Evolutionary conservation across 2,797 vertebrate genomes (phyloP), one percentile per base, ranked within the genome.

Genomic region (Urosaurus nigricauda): DNA sequence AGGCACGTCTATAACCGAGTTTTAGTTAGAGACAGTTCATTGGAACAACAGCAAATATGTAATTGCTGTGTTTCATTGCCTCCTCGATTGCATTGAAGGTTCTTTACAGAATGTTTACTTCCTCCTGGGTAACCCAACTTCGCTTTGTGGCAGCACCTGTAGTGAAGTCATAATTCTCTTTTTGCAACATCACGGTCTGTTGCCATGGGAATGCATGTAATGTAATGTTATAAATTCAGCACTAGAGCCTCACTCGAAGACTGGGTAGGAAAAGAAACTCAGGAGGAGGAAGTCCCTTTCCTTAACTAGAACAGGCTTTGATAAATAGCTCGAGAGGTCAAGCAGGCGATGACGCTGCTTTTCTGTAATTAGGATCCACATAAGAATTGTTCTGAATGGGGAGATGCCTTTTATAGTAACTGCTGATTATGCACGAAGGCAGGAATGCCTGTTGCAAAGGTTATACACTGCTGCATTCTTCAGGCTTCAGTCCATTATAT

Each of bases 121-220:
- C 87, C 80, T 83, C 71, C 71, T 83, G 80, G 17, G 35, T 74
- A 82, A 74, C 58, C 71, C 43, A 74, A 53, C 78, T 74, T 85
- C 37, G 75, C 81, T 80, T 85, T 82, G 71, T 82, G 71, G 84
- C 88, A 86, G 71, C 79, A 89, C 84, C 79, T 86, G 79, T 86
- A 86, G 70, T 75, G 71, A 86, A 86, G 78, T 82, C 84, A 89
- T 75, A 86, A 89, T 89, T 89, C 79, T 89, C 70, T 86, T 86
- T 89, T 82, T 85, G 79, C 84, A 89, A 77, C 79, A 81, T 89
- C 84, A 82, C 60, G 60, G 35, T 85, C 71, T 82, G 88, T 86
- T 89, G 84, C 84, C 88, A 89, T 89, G 84, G 84, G 79, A 89
- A 86, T 86, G 71, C 60, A 77, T 74, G 79, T 74, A 79, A 79